Percentiles rank a stretch among this genome's conserved stretches.
These are phyloP conservation scores for Chelmon rostratus DNA, from an alignment of 2,797 vertebrate species.

Conservation along the genomic window DNA sequence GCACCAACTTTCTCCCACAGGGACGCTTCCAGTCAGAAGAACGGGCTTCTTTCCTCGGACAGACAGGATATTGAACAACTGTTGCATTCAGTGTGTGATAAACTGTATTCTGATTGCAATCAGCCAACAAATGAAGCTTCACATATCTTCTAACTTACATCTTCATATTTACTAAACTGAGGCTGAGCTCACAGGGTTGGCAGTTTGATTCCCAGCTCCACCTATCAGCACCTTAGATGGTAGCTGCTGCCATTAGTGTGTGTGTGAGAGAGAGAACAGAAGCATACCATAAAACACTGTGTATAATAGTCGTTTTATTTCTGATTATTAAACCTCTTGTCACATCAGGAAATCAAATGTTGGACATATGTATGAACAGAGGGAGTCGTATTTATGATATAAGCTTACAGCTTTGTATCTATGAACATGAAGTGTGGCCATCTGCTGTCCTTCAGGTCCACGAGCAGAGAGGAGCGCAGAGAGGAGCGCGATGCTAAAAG, in stretches of 20 bases:
- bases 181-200: background rate
- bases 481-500: constrained; percentile 14
- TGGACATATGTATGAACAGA: constrained; percentile 28
- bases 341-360: constrained; percentile 15
- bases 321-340: background rate
- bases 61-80: background rate
- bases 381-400: constrained; percentile 20
- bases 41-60: background rate
- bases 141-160: background rate
- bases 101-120: background rate
- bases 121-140: background rate
- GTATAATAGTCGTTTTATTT: constrained; percentile 7
- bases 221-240: background rate
- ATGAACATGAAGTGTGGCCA: constrained; percentile 46
- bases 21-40: constrained; percentile 20
- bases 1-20: constrained; percentile 44
- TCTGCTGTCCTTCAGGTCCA: constrained; percentile 37
- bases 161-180: background rate
- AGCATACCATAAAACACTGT: background rate
- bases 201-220: background rate
- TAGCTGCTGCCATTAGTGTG: background rate
- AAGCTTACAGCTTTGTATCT: constrained; percentile 19
- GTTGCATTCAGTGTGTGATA: background rate
- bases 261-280: background rate
- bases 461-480: background rate